Evolutionary conservation across 2,888 invertebrate genomes (phyloP).

Genomic region (Heteromurus nitidus): DNA sequence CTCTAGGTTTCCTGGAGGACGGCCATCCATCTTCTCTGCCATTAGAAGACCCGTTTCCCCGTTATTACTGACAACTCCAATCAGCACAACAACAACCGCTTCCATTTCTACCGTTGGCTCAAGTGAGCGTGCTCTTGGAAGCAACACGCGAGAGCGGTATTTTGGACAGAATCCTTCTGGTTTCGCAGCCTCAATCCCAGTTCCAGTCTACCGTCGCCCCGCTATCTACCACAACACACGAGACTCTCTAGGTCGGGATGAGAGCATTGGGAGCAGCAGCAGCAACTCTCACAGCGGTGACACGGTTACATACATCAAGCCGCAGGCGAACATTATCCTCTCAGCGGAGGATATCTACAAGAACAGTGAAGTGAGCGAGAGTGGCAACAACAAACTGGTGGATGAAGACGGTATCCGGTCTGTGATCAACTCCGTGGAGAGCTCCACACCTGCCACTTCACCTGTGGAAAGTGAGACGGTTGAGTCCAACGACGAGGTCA

Average conservation of each 20-base stretch:
- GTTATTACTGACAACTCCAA: not conserved
- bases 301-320: constrained; percentile 34
- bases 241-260: constrained; percentile 11
- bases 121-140: not conserved
- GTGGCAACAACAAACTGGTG: not conserved
- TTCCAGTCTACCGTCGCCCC: constrained; percentile 69
- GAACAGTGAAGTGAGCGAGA: constrained; percentile 68
- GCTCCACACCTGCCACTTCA: constrained; percentile 12
- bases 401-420: not conserved
- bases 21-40: constrained; percentile 67
- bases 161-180: constrained; percentile 52
- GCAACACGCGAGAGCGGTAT: constrained; percentile 26
- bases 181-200: constrained; percentile 65
- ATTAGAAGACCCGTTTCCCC: constrained; percentile 33
- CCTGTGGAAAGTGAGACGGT: constrained; percentile 40
- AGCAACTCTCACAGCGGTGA: constrained; percentile 9
- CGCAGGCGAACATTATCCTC: constrained; percentile 54
- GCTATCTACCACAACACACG: constrained; percentile 7
- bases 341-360: constrained; percentile 72
- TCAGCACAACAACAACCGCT: constrained; percentile 17
- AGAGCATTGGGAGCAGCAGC: not conserved
- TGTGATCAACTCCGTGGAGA: constrained; percentile 3
- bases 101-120: not conserved
- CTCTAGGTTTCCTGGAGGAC: constrained; percentile 72
- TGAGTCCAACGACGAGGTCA: constrained; percentile 34